These are phyloP conservation scores for Drosophila pruinosa DNA, from an alignment of 1,140 invertebrate species.

Conservation along the genomic window DNA sequence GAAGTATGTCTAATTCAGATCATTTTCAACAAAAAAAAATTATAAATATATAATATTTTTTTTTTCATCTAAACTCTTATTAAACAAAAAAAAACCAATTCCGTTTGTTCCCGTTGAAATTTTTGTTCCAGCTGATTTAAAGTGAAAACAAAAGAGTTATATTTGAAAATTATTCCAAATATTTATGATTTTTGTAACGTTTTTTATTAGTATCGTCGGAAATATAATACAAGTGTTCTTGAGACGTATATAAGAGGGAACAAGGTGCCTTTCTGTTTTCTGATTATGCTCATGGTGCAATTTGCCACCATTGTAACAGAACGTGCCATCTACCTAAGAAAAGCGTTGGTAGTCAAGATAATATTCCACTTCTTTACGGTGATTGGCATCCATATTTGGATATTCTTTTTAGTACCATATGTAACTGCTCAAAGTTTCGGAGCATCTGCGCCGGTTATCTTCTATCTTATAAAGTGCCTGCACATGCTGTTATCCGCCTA, in stretches of 20 bases:
- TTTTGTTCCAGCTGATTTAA: no score
- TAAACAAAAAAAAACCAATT: no score
- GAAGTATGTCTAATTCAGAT: no score
- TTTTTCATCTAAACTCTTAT: no score
- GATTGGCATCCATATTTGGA: constrained; percentile 96
- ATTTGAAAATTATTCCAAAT: not conserved
- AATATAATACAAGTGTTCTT: constrained; percentile 88
- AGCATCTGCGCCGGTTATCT: constrained; percentile 94
- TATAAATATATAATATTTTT: no score
- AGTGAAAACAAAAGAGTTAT: not conserved
- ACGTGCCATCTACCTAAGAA: constrained; percentile 96
- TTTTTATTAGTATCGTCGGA: constrained; percentile 87
- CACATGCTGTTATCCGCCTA: constrained; percentile 96
- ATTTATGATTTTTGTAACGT: not conserved
- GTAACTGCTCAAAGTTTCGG: constrained; percentile 95
- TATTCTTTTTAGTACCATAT: constrained; percentile 97
- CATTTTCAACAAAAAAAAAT: no score
- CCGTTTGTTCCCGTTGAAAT: no score
- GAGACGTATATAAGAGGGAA: constrained; percentile 95
- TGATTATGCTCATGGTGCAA: constrained; percentile 96
- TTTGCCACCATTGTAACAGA: constrained; percentile 97
- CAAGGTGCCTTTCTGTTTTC: constrained; percentile 96
- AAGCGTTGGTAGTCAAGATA: constrained; percentile 96
- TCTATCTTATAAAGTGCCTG: constrained; percentile 98
- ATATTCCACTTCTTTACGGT: constrained; percentile 95